Conservation (phyloP, 2,888 invertebrate genomes). For the Prenolepis imparis region DNA sequence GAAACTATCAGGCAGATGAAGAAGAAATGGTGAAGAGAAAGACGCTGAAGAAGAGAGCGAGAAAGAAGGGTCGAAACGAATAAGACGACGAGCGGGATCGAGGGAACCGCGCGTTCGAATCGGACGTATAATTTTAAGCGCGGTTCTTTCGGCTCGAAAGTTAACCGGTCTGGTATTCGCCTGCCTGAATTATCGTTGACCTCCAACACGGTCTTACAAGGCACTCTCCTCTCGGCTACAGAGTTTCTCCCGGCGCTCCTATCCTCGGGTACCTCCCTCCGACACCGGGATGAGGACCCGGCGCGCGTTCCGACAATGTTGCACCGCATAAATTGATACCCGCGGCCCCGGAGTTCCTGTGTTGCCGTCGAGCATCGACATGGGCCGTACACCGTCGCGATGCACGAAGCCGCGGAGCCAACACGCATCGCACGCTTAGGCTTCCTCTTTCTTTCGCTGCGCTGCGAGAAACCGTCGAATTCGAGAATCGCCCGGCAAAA, state of each 20-base stretch:
- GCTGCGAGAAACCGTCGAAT: conserved; percentile 43
- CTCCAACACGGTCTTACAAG: conserved; percentile 82
- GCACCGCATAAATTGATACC: conserved; percentile 84
- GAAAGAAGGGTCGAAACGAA: conserved; percentile 57
- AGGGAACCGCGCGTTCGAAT: conserved; percentile 75
- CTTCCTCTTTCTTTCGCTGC: conserved; percentile 52
- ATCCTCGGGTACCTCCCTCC: conserved; percentile 58
- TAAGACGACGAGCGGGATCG: conserved; percentile 65
- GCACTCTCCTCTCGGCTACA: conserved; percentile 74
- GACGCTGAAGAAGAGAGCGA: conserved; percentile 36
- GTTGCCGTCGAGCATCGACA: conserved; percentile 78
- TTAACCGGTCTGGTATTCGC: conserved; percentile 78
- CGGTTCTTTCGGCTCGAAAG: conserved; percentile 78
- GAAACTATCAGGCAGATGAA: conserved; percentile 31
- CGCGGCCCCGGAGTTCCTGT: conserved; percentile 78
- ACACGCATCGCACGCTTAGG: conserved; percentile 69
- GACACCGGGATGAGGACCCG: conserved; percentile 64
- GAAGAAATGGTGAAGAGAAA: conserved; percentile 8
- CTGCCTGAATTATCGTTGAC: conserved; percentile 84
- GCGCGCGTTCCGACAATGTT: conserved; percentile 81
- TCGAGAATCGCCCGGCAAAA: conserved; percentile 30
- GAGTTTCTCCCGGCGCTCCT: conserved; percentile 67
- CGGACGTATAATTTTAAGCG: conserved; percentile 80
- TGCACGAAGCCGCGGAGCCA: conserved; percentile 60
- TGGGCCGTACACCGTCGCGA: conserved; percentile 62